Conservation (phyloP, 2,888 invertebrate genomes). For the Neoascia interrupta region DNA sequence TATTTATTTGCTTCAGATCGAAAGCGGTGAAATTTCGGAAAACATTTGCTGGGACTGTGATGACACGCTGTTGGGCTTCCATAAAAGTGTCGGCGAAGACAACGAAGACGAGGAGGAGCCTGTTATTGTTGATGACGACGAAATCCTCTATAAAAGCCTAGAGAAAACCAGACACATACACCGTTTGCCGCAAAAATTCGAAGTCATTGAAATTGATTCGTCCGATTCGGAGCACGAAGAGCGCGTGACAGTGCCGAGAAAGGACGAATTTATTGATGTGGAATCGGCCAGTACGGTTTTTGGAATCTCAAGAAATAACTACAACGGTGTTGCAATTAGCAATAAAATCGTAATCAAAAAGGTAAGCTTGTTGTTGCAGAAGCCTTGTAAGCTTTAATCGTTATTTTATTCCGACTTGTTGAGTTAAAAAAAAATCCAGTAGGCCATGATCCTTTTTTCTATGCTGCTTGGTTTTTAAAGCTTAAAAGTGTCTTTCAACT, state of each 20-base stretch:
- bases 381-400: too few species aligned
- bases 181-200: constrained; percentile 18
- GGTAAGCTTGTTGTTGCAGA: constrained; percentile 36
- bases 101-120: constrained; percentile 54
- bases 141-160: constrained; percentile 52
- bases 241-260: constrained; percentile 34
- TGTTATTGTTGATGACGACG: constrained; percentile 64
- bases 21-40: constrained; percentile 55
- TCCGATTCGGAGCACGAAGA: constrained; percentile 58
- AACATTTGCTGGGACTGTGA: constrained; percentile 66
- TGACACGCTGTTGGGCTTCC: constrained; percentile 52
- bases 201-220: constrained; percentile 55
- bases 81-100: constrained; percentile 52
- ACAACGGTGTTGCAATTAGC: neutral
- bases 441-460: too few species aligned
- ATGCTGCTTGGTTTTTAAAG: too few species aligned
- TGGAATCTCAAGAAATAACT: neutral
- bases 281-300: constrained; percentile 39
- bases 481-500: too few species aligned
- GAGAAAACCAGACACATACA: constrained; percentile 43
- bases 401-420: neutral
- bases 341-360: constrained; percentile 8
- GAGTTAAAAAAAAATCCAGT: too few species aligned
- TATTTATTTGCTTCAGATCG: constrained; percentile 39
- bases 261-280: constrained; percentile 30